phyloP scores from a whole-genome alignment of 2,113 vertebrate genomes.

The Ptilorrhoa leucosticta region DNA sequence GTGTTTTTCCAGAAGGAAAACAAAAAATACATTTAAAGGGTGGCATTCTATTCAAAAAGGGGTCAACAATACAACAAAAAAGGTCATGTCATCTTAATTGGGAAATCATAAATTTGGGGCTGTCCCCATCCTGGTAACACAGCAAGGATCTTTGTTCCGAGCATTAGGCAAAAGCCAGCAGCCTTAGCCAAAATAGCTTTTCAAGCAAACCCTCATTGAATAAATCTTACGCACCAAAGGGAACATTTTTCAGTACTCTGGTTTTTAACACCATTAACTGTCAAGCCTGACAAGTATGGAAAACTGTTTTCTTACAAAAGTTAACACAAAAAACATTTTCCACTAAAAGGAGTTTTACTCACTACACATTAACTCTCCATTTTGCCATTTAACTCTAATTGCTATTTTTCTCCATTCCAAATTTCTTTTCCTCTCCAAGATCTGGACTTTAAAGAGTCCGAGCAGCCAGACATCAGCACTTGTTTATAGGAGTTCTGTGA shows the following conservation, averaged over 20 bases:
- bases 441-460: not conserved
- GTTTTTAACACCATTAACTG: slow-evolving; percentile 63
- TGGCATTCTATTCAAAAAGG: not conserved
- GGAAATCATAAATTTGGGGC: not conserved
- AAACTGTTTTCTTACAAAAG: slow-evolving; percentile 55
- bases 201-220: slow-evolving; percentile 30
- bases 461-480: not conserved
- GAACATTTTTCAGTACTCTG: slow-evolving; percentile 57
- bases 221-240: slow-evolving; percentile 40
- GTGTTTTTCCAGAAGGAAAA: not conserved
- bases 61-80: slow-evolving; percentile 28
- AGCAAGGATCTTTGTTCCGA: slow-evolving; percentile 38
- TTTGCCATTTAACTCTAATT: slow-evolving; percentile 33
- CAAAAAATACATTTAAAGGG: not conserved
- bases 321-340: slow-evolving; percentile 56
- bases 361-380: not conserved
- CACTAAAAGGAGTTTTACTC: slow-evolving; percentile 20
- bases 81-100: not conserved
- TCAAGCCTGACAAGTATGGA: slow-evolving; percentile 61
- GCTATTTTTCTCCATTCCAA: not conserved
- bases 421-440: not conserved
- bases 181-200: slow-evolving; percentile 27
- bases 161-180: not conserved
- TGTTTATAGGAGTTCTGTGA: slow-evolving; percentile 17
- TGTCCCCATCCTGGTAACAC: not conserved